Conservation (phyloP, 2,113 vertebrate genomes). For the Microcebus murinus region DNA sequence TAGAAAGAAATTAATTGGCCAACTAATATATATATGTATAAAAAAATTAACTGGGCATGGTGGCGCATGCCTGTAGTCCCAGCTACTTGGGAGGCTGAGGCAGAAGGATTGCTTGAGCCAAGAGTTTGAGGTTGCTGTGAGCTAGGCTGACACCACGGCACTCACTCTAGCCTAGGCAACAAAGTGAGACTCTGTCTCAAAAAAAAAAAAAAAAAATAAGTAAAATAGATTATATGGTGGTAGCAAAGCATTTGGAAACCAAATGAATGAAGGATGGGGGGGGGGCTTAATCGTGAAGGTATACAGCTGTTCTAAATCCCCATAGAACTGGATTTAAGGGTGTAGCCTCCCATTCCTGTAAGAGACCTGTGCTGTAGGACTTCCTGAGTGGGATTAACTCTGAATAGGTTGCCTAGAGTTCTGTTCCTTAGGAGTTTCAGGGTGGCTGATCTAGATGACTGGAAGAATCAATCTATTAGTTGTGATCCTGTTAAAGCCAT, state of each 20-base stretch:
- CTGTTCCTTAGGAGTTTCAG: neutral
- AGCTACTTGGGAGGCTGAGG: no score
- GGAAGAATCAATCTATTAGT: neutral
- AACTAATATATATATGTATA: no score
- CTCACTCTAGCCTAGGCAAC: no score
- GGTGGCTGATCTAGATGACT: neutral
- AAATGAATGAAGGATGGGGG: neutral
- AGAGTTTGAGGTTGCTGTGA: no score
- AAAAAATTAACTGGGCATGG: no score
- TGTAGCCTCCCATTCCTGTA: fast-evolving
- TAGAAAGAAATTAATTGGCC: no score
- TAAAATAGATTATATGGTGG: neutral
- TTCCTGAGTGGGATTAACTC: neutral
- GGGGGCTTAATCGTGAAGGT: neutral
- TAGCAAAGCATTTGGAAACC: neutral
- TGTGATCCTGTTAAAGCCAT: neutral
- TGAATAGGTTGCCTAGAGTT: neutral
- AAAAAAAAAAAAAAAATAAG: no score
- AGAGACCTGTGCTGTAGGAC: neutral
- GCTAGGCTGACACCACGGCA: no score
- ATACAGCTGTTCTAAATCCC: neutral
- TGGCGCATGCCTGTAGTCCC: no score
- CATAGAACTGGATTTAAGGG: neutral
- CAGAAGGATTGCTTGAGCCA: no score
- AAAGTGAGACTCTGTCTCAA: no score